Conservation (phyloP, 2,888 invertebrate species). For the Cetonia aurata region DNA sequence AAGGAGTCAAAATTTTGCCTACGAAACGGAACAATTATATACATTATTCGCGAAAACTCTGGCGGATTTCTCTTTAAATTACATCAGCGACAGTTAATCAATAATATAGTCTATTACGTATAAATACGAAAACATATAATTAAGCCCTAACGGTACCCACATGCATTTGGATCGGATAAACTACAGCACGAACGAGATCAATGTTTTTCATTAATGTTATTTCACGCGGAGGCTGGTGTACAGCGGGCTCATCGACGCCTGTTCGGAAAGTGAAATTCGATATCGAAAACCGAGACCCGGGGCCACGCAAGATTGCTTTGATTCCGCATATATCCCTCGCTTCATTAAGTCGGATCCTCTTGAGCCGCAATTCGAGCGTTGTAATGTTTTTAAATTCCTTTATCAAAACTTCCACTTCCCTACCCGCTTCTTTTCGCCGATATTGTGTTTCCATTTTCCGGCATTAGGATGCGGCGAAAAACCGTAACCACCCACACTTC, state of each 20-base stretch:
- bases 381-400: constrained; percentile 34
- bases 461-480: constrained; percentile 12
- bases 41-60: too few relatives aligned
- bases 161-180: too few relatives aligned
- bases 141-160: too few relatives aligned
- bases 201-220: too few relatives aligned
- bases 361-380: constrained; percentile 17
- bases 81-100: too few relatives aligned
- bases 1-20: too few relatives aligned
- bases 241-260: not conserved
- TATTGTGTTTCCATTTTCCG: constrained; percentile 15
- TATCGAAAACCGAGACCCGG: constrained; percentile 7
- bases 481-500: not conserved
- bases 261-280: constrained; percentile 23
- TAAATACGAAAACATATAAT: too few relatives aligned
- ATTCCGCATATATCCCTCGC: constrained; percentile 4
- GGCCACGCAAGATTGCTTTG: constrained; percentile 13
- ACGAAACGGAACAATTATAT: too few relatives aligned
- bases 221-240: too few relatives aligned
- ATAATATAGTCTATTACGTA: too few relatives aligned
- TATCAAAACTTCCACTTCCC: constrained; percentile 29
- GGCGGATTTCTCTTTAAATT: too few relatives aligned
- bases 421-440: constrained; percentile 16
- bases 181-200: too few relatives aligned
- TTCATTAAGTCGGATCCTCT: constrained; percentile 34